Evolutionary conservation across 2,888 invertebrate species (phyloP).

Genomic region (Megalurothrips usitatus): DNA sequence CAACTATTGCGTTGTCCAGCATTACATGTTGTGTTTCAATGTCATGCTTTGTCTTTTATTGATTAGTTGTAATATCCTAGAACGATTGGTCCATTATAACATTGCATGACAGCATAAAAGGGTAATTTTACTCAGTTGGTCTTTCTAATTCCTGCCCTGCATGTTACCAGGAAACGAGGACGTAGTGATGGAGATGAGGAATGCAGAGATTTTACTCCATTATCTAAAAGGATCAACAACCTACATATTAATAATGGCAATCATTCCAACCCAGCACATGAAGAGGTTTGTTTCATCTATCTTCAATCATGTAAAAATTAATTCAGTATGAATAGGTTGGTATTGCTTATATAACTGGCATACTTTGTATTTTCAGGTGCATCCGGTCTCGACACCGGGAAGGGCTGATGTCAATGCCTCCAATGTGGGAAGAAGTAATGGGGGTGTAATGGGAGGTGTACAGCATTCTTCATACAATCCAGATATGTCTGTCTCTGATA

Average conservation of each 20-base stretch:
- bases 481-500: slow-evolving; percentile 68
- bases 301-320: background rate
- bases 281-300: background rate
- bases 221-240: slow-evolving; percentile 87
- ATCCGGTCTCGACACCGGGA: background rate
- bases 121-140: background rate
- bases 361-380: background rate
- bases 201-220: slow-evolving; percentile 74
- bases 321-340: background rate
- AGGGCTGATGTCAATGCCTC: background rate
- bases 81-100: background rate
- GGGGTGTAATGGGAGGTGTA: background rate
- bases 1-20: background rate
- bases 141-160: no score
- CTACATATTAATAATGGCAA: slow-evolving; percentile 67
- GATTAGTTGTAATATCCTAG: background rate
- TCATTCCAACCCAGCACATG: slow-evolving; percentile 39
- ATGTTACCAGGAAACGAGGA: slow-evolving; percentile 62
- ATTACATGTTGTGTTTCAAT: background rate
- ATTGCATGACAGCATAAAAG: background rate
- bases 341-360: background rate
- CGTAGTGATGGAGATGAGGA: slow-evolving; percentile 65
- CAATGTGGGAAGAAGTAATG: background rate
- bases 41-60: background rate
- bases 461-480: slow-evolving; percentile 57